Evolutionary conservation across 2,888 invertebrate genomes (phyloP), one percentile per base, ranked within the genome.

Genomic region (Eristalinus sepulchralis): DNA sequence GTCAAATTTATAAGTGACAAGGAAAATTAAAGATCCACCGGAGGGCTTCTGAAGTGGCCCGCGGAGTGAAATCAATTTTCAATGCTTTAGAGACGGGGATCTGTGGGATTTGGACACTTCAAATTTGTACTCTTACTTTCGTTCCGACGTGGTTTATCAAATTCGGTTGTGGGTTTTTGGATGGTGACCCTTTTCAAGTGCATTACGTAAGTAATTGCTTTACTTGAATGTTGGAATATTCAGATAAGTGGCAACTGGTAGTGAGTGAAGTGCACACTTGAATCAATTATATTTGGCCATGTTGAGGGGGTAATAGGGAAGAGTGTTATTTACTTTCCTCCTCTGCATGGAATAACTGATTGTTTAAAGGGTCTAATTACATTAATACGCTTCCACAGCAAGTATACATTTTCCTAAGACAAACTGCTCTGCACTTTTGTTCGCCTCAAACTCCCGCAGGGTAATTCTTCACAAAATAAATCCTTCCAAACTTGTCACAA

Each of bases 1-100:
- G 27, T 75, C 68, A 63, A 47, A 3, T 39, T 63, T 31, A 17
- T 47, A 59, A 73, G 47, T 53, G 67, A 47, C 47, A 68, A 83
- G 59, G 27, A 63, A 59, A 33, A 60, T 13, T 34, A 34, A 13
- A 6, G 59, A 10, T 31, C 59, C 53, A 64, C 11, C 60, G 53
- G 77, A 17, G 62, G 11, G 24, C 5, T 47, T 8, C 57, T 68
- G 5, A 76, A 76, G 60, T 68, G 62, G 47, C 47, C 17, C 4
- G 47, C n/a, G 39, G 70, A 17, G 39, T 39, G 57, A 68, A 57
- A 34, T 57, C 2, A n/a, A 53, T 67, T 22, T 57, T 57, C 20
- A 47, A 33, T 33, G 27, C 20, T 47, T n/a, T 55, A 9, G 13
- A 31, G 27, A 10, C 47, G 27, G 27, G 27, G 64, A n/a, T 64